Conservation (phyloP, 2,888 invertebrate genomes). For the Artemia sinica region DNA sequence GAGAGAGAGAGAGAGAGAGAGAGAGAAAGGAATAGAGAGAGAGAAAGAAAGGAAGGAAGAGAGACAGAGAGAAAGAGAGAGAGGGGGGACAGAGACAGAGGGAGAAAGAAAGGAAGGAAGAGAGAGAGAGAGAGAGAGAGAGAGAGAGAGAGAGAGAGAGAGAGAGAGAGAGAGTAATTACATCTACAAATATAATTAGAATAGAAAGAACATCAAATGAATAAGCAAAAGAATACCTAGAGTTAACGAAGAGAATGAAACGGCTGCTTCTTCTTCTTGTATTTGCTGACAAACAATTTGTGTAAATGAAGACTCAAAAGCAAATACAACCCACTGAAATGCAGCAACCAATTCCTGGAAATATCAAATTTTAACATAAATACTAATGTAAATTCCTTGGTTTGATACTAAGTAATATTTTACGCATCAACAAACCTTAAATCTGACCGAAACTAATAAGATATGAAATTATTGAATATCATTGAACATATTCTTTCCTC, state of each 20-base stretch:
- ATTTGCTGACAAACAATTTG: constrained; percentile 48
- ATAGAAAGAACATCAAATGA: background rate
- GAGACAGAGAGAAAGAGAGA: background rate
- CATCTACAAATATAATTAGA: background rate
- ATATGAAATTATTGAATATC: too few relatives aligned
- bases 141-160: background rate
- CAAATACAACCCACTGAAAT: constrained; percentile 61
- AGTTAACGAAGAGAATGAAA: background rate
- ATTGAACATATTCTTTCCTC: too few relatives aligned
- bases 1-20: background rate
- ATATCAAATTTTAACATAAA: constrained; percentile 20
- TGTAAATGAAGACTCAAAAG: constrained; percentile 73
- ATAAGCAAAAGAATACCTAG: too few relatives aligned
- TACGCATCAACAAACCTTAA: too few relatives aligned
- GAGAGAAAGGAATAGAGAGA: background rate
- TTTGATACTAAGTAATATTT: too few relatives aligned
- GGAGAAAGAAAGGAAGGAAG: background rate
- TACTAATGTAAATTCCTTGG: background rate
- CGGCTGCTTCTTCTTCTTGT: constrained; percentile 31
- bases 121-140: background rate
- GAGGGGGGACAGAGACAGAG: background rate
- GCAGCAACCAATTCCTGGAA: constrained; percentile 63
- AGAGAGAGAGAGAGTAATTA: background rate
- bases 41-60: background rate
- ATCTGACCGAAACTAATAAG: too few relatives aligned